phyloP scores from a whole-genome alignment of 2,797 vertebrate species.

The Amazona finschi region DNA sequence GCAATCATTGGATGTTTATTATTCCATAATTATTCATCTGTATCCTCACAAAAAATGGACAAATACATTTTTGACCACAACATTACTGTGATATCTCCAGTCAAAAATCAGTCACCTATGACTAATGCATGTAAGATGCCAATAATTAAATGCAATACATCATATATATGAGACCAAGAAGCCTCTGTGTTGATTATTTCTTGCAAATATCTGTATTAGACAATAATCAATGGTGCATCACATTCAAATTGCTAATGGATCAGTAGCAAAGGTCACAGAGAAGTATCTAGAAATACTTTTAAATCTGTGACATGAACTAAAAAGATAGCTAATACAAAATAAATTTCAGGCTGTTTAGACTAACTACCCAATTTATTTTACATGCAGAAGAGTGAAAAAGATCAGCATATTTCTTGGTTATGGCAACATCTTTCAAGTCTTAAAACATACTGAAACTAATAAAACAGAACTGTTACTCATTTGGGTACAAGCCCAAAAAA shows the following conservation, averaged over 20 bases:
- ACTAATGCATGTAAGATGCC: neutral
- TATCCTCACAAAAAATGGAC: neutral
- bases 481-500: neutral
- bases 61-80: neutral
- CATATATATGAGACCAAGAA: neutral
- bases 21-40: neutral
- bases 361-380: neutral
- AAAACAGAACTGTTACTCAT: constrained; percentile 8
- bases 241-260: neutral
- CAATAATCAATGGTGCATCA: neutral
- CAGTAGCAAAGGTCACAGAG: neutral
- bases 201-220: neutral
- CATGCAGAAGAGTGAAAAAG: neutral
- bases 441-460: neutral
- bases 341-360: neutral
- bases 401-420: neutral
- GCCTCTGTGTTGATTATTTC: neutral
- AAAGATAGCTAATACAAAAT: neutral
- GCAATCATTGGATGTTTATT: neutral
- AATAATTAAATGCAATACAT: neutral
- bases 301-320: neutral
- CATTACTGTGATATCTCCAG: neutral
- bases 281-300: neutral
- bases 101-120: neutral
- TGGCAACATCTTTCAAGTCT: neutral